Evolutionary conservation across 2,797 vertebrate genomes (phyloP).

Genomic region (Gila robusta): DNA sequence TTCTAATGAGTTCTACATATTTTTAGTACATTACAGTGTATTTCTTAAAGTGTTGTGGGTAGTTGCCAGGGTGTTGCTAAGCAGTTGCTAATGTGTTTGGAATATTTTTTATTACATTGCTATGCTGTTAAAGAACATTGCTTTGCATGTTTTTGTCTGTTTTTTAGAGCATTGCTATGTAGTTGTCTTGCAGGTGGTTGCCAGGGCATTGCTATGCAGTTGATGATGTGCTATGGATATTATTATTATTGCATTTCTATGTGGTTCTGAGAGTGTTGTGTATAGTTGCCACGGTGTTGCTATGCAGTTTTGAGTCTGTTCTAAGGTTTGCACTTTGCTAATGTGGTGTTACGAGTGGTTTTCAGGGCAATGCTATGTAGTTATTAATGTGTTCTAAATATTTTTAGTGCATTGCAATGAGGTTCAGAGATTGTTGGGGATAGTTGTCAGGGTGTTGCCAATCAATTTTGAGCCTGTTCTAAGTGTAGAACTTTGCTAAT

Average conservation of each 20-base stretch:
- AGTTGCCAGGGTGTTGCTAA: too few species aligned
- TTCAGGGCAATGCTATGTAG: neutral
- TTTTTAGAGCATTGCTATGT: neutral
- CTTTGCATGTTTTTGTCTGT: neutral
- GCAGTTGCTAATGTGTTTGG: too few species aligned
- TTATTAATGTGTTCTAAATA: neutral
- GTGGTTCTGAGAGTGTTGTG: neutral
- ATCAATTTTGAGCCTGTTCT: neutral
- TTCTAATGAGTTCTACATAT: too few species aligned
- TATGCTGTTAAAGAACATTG: neutral
- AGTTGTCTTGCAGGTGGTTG: neutral
- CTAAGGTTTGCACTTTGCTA: neutral
- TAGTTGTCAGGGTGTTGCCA: neutral
- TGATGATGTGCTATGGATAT: neutral
- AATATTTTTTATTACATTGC: too few species aligned
- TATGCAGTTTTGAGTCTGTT: too few species aligned
- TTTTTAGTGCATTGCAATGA: neutral
- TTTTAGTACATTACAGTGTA: too few species aligned
- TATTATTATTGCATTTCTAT: neutral
- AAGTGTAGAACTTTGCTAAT: neutral
- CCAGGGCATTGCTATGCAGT: neutral
- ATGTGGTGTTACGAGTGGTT: neutral
- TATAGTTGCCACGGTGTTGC: neutral
- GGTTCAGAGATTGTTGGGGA: neutral
- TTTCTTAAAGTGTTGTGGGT: too few species aligned